Evolutionary conservation across 2,888 invertebrate species (phyloP).

Genomic region (Stomorhina lunata): DNA sequence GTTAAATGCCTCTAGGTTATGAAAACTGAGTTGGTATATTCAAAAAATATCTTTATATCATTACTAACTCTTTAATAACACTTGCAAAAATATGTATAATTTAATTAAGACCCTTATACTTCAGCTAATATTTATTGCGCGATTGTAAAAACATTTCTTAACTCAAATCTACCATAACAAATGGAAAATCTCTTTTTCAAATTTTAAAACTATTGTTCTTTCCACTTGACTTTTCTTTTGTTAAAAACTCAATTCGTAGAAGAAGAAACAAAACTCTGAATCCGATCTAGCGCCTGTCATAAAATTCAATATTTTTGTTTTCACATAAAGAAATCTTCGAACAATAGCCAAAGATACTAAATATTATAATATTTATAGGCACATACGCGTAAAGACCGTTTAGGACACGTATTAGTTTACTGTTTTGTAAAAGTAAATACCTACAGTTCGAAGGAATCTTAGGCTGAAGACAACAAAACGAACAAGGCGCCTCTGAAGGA

Average conservation of each 20-base stretch:
- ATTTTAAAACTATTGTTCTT: slow-evolving; percentile 11
- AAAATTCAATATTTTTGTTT: slow-evolving; percentile 64
- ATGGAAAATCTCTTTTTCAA: neutral
- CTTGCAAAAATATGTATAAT: neutral
- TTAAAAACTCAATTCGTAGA: slow-evolving; percentile 15
- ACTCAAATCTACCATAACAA: slow-evolving; percentile 42
- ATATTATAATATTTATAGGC: neutral
- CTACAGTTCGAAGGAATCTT: slow-evolving; percentile 7
- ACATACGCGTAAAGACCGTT: neutral
- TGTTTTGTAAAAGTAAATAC: neutral
- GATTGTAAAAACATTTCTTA: neutral
- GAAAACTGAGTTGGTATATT: no score
- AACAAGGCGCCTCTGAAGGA: slow-evolving; percentile 38
- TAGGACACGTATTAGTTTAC: neutral
- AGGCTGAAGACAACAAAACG: slow-evolving; percentile 19
- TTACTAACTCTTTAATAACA: neutral
- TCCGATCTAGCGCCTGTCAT: slow-evolving; percentile 73
- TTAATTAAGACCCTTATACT: neutral
- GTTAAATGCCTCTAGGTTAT: no score
- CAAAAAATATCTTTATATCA: neutral
- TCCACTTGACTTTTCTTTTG: slow-evolving; percentile 48
- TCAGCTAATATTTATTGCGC: neutral
- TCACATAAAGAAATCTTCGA: neutral
- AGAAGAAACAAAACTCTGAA: slow-evolving; percentile 23
- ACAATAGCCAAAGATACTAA: neutral